Evolutionary conservation across 2,113 vertebrate genomes (phyloP), one percentile per base, ranked within the genome.

Genomic region (Lichenostomus cassidix): DNA sequence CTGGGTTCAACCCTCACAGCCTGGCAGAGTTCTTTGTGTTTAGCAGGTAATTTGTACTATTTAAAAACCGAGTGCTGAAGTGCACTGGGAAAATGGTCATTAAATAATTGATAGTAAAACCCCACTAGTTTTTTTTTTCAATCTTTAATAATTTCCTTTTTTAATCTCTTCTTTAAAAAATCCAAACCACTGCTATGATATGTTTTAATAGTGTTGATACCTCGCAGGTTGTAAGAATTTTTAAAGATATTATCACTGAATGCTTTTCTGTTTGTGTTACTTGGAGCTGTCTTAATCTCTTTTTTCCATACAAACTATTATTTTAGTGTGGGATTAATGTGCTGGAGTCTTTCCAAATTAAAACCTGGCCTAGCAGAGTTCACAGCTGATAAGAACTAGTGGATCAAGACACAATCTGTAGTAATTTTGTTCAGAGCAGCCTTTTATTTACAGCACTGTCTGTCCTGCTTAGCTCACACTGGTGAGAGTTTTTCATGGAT

Each of bases 1-100:
- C 63, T 41, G 12, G 0, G 0, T 14, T 42, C 47, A 59, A 1
- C 59, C 44, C 24, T 53, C 15, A 3, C 9, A 80, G 73, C 50
- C 74, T 37, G 62, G 46, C 63, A 73, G 27, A 50, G 15, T n/a
- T 60, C 12, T 64, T 35, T 2, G 5, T 33, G 15, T 14, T 78
- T 9, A 52, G 44, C 55, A 44, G 7, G 47, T 0, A 9, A 33
- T 27, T 86, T 65, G 31, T 31, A 4, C 12, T 55, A 1, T 31
- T 59, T 58, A 41, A 68, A 67, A 63, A 5, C 8, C 41, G 35
- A 3, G 6, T 62, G 13, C 27, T 69, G 15, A 31, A 58, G 25
- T 47, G 55, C n/a, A 37, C 4, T 25, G 24, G 52, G 59, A 13
- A 25, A 67, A 64, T 10, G 12, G 9, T 37, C 27, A 42, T 37